Evolutionary conservation across 2,797 vertebrate genomes (phyloP).

Genomic region (Brachyrhaphis roseni): DNA sequence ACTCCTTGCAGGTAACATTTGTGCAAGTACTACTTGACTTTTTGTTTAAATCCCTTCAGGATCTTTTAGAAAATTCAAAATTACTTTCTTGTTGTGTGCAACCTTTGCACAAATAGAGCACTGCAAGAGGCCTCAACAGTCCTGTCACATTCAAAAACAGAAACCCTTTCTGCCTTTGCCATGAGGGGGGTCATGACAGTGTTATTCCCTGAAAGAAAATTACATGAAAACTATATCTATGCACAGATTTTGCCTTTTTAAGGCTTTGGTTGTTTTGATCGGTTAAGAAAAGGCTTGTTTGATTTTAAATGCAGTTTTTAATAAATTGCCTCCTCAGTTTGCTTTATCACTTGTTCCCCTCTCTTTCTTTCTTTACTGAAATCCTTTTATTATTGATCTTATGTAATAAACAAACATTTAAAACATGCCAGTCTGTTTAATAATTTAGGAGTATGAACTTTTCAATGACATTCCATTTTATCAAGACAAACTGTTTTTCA

Average conservation of each 20-base stretch:
- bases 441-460: background rate
- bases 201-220: background rate
- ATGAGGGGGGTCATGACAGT: background rate
- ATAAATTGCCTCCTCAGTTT: background rate
- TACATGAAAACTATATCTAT: background rate
- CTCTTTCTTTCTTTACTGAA: background rate
- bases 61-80: background rate
- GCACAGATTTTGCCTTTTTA: background rate
- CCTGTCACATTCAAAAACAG: background rate
- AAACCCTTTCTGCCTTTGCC: background rate
- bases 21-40: background rate
- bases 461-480: background rate
- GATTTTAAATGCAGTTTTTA: background rate
- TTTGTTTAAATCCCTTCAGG: background rate
- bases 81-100: background rate
- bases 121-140: background rate
- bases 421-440: background rate
- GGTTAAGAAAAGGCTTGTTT: background rate
- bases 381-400: background rate
- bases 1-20: background rate
- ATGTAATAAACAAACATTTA: background rate
- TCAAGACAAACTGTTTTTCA: background rate
- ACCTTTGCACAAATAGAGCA: background rate
- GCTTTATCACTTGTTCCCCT: background rate
- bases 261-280: background rate